These are phyloP conservation scores for Gobiocypris rarus DNA, from an alignment of 2,113 vertebrate genomes.

Conservation along the genomic window DNA sequence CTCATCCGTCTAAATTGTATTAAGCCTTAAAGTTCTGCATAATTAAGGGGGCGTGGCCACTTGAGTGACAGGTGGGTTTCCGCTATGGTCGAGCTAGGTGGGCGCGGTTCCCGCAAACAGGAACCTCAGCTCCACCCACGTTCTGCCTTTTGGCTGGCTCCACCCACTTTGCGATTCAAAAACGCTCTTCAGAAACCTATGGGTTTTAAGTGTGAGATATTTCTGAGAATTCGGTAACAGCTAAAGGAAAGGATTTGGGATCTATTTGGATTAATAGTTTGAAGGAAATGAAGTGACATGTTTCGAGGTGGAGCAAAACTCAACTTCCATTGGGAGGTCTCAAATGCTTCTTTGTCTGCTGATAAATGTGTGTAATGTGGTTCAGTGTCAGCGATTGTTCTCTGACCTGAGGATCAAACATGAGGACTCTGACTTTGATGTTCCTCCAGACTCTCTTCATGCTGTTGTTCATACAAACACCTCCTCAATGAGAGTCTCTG, in stretches of 20 bases:
- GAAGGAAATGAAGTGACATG: not conserved
- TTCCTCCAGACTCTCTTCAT: not conserved
- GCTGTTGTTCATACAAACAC: not conserved
- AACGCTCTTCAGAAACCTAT: too few species aligned
- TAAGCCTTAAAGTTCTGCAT: too few species aligned
- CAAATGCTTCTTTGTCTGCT: not conserved
- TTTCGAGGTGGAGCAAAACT: not conserved
- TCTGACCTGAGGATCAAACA: not conserved
- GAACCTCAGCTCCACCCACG: too few species aligned
- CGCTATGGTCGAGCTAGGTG: too few species aligned
- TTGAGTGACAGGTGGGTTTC: too few species aligned
- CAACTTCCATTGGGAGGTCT: not conserved
- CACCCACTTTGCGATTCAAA: too few species aligned
- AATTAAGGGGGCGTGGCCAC: too few species aligned
- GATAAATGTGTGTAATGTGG: not conserved
- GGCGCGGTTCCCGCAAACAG: too few species aligned
- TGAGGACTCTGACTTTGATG: not conserved
- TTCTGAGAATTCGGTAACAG: not conserved
- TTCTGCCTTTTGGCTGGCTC: too few species aligned
- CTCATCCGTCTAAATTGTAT: too few species aligned
- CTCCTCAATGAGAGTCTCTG: not conserved
- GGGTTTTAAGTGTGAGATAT: not conserved
- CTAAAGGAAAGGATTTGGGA: not conserved
- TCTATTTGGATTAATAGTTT: not conserved
- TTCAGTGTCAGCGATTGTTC: not conserved